These are phyloP conservation scores for Pycnonotus jocosus DNA, from an alignment of 2,113 vertebrate species.

Conservation along the genomic window DNA sequence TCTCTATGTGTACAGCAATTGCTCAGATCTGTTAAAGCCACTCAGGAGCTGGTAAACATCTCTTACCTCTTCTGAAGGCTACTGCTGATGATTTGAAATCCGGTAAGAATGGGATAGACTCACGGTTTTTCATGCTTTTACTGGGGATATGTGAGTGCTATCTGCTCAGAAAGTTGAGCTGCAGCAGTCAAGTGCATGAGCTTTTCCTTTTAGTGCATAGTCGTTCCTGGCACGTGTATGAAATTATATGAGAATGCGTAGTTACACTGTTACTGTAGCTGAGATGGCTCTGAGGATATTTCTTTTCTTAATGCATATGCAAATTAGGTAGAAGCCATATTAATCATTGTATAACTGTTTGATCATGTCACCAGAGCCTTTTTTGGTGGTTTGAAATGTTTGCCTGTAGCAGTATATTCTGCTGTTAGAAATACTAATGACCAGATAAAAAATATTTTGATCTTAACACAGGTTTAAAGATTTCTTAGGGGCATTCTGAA, in stretches of 20 bases:
- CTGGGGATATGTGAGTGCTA: slow-evolving; percentile 22
- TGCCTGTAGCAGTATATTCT: not conserved
- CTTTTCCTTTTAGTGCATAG: not conserved
- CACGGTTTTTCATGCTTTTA: not conserved
- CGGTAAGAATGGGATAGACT: not conserved
- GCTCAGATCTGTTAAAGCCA: not conserved
- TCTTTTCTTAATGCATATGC: slow-evolving; percentile 51
- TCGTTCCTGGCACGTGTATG: not conserved
- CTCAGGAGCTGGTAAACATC: not conserved
- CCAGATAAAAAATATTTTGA: not conserved
- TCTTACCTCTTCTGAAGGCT: not conserved
- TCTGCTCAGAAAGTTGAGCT: not conserved
- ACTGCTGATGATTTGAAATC: not conserved
- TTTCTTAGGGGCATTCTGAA: not conserved
- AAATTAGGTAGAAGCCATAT: slow-evolving; percentile 62
- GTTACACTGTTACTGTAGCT: not conserved
- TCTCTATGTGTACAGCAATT: not conserved
- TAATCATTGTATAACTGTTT: slow-evolving; percentile 49
- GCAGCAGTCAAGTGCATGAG: not conserved
- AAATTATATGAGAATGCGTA: not conserved
- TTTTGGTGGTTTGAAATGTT: not conserved
- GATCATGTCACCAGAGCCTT: slow-evolving; percentile 21
- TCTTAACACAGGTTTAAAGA: not conserved
- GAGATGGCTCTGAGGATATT: slow-evolving; percentile 14
- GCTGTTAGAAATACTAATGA: not conserved